These are phyloP conservation scores for Monochamus alternatus DNA, from an alignment of 2,888 invertebrate genomes.

Conservation along the genomic window DNA sequence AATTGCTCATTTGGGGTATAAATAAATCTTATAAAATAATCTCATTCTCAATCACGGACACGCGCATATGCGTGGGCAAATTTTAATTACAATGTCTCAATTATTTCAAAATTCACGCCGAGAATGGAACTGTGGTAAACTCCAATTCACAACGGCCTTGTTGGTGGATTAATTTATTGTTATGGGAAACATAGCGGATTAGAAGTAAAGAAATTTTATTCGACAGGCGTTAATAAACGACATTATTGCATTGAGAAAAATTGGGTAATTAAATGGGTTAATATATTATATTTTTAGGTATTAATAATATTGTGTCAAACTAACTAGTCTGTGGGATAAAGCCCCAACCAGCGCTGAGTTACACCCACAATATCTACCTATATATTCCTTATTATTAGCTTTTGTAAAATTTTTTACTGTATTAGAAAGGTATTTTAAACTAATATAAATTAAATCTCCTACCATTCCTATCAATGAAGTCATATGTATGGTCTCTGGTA, in stretches of 20 bases:
- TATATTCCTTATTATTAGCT: too few species aligned
- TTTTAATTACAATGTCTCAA: constrained; percentile 34
- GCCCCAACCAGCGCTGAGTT: too few species aligned
- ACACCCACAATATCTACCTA: too few species aligned
- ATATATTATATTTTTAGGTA: too few species aligned
- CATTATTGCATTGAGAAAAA: not conserved
- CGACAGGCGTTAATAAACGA: not conserved
- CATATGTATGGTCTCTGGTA: too few species aligned
- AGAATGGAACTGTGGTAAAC: not conserved
- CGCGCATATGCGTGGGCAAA: constrained; percentile 26
- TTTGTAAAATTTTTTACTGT: too few species aligned
- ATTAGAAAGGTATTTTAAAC: too few species aligned
- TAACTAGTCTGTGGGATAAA: too few species aligned
- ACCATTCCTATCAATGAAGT: too few species aligned
- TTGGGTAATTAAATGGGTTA: too few species aligned
- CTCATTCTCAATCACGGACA: constrained; percentile 25
- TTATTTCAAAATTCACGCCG: constrained; percentile 12
- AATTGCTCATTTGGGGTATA: constrained; percentile 26
- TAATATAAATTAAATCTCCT: too few species aligned
- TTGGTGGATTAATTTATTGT: constrained; percentile 13
- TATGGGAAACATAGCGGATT: not conserved
- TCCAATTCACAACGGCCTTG: not conserved
- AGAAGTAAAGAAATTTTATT: not conserved
- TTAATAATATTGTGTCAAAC: too few species aligned
- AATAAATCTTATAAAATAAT: constrained; percentile 29